A percentile compares a stretch with the other conserved stretches of the same genome.
Conservation (phyloP, 2,797 vertebrate genomes). For the Falco peregrinus region DNA sequence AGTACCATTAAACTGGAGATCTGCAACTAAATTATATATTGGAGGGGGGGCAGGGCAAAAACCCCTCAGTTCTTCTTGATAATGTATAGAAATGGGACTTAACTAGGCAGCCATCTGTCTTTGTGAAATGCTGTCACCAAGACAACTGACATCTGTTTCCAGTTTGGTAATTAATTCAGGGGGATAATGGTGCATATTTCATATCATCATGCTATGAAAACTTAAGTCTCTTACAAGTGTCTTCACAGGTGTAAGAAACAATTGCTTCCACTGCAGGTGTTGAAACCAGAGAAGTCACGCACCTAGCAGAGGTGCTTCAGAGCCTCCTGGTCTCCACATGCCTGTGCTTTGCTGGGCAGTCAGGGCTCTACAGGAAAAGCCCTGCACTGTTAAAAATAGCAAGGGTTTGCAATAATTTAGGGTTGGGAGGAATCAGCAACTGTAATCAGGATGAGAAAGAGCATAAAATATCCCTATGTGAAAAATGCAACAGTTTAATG, state of each 20-base stretch:
- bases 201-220: background rate
- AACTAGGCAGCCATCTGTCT: background rate
- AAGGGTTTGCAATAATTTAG: background rate
- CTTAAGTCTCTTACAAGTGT: background rate
- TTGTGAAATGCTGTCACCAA: background rate
- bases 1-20: background rate
- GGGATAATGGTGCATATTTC: background rate
- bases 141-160: constrained; percentile 15
- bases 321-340: background rate
- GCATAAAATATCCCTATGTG: fast-evolving
- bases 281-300: background rate
- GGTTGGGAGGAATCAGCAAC: background rate
- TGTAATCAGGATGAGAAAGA: background rate
- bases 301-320: background rate
- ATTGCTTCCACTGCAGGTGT: background rate
- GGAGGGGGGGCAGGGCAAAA: background rate
- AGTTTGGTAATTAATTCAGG: background rate
- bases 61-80: background rate
- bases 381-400: background rate
- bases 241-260: background rate
- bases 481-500: background rate
- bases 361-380: background rate
- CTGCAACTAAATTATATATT: background rate
- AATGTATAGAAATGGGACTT: background rate
- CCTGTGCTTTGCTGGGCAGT: background rate